Base-by-base conservation (phyloP, 2,113 vertebrate species). In the Amphilophus citrinellus region DNA sequence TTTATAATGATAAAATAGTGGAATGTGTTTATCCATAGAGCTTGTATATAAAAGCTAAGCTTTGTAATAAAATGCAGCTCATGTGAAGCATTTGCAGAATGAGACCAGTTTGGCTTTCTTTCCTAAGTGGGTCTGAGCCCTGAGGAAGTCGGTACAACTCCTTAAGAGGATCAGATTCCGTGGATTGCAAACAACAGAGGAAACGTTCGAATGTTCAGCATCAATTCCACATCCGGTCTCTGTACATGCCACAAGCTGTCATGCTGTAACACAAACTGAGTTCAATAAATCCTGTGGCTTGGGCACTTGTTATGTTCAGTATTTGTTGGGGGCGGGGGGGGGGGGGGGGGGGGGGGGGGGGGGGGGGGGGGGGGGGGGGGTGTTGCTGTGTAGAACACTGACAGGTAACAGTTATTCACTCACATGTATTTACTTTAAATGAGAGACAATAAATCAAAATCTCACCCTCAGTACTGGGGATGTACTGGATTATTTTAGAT, bases 141-240 rank as follows among this genome's bases (percentile, higher is more conserved):
- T 1, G 58, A 80, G 79, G 78, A 91, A 86, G 88, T 92, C n/a
- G 30, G 82, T 83, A 42, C 66, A 80, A 80, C 73, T 85, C 66
- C 17, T 57, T 92, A 91, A 93, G 88, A 93, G 88, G 91, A 92
- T 94, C 82, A 77, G 75, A 87, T 93, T 90, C 77, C 77, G 20
- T 85, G 88, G 91, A 91, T 92, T 87, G 91, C 84, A 87, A 89
- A 89, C 87, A 66, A 76, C 61, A 76, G 58, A 68, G 61, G 82
- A 84, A 84, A 73, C 18, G 85, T 82, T 89, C 80, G 30, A 73
- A 87, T 68, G 77, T 57, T 42, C 22, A 79, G 84, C 59, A 50
- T 77, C 71, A 83, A 79, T 84, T 68, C 77, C 13, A 79, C 80
- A 89, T 83, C 82, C 68, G 57, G 77, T 83, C 62, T 77, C 76